Conservation (phyloP, 2,113 vertebrate genomes). For the Dromaius novaehollandiae region DNA sequence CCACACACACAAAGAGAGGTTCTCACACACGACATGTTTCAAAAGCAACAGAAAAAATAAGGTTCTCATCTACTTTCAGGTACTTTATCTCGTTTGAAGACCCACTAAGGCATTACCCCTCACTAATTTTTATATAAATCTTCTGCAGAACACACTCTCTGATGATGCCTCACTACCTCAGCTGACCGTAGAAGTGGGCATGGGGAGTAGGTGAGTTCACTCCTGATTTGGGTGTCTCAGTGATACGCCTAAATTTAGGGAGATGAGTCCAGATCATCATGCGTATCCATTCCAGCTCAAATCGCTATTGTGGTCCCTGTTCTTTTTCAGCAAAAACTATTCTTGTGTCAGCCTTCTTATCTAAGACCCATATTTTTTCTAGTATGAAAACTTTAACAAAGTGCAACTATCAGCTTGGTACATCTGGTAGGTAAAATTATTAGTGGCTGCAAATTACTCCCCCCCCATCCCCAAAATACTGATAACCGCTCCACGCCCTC, state of each 20-base stretch:
- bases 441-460: neutral
- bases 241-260: fast-evolving
- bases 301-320: neutral
- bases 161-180: neutral
- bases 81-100: neutral
- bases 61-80: neutral
- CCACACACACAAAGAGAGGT: neutral
- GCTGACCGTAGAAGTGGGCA: fast-evolving
- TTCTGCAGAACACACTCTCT: neutral
- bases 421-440: neutral
- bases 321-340: neutral
- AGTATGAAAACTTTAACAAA: neutral
- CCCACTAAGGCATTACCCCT: neutral
- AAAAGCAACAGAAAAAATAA: neutral
- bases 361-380: neutral
- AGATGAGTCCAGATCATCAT: fast-evolving
- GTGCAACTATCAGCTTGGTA: neutral
- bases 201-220: neutral
- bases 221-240: neutral
- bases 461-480: neutral
- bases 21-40: neutral
- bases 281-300: neutral
- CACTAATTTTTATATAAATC: neutral
- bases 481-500: neutral
- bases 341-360: fast-evolving